Evolutionary conservation across 2,888 invertebrate species (phyloP), one percentile per base, ranked within the genome.

Genomic region (Drosophila austrosaltans): DNA sequence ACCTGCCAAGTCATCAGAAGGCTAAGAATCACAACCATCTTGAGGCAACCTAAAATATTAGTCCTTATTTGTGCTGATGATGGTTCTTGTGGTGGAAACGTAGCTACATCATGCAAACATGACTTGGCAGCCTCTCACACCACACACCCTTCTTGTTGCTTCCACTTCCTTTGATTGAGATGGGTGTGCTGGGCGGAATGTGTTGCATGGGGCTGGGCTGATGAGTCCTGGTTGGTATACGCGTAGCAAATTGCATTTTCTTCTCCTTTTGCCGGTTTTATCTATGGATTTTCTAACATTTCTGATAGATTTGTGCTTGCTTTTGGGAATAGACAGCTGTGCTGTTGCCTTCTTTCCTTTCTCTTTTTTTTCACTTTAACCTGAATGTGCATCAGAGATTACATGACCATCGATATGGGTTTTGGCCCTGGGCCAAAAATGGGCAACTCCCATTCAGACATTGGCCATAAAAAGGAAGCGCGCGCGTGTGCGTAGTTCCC

Each of bases 91-190:
- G 61, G 53, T 32, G 63, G 62, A 56, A 56, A 1, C 7, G 53
- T 53, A 84, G 80, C 71, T 87, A 82, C 78, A 84, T 87, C 87
- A 83, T 78, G 83, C 84, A 84, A 87, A 83, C 87, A 83, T 87
- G 87, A 87, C 82, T 87, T 87, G 84, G 75, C 87, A 80, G 36
- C 10, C 36, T 12, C 22, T 2, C 22, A 36, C 20, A 22, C 28
- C 28, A 28, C 2, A 53, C 7, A 2, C 48, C 4, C 10, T 22
- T 25, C 22, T 4, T 16, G 16, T 16, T 16, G 16, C 16, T 16
- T 4, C 16, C 5, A 25, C 22, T 48, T 56, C 22, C 48, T 36
- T 36, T 36, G 8, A 36, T 36, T 36, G 36, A 36, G 36, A 36
- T 40, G 72, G 36, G 44, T 3, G 48, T 56, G 16, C 28, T 16